Evolutionary conservation across 2,797 vertebrate species (phyloP).

Genomic region (Orestias chungarensis): DNA sequence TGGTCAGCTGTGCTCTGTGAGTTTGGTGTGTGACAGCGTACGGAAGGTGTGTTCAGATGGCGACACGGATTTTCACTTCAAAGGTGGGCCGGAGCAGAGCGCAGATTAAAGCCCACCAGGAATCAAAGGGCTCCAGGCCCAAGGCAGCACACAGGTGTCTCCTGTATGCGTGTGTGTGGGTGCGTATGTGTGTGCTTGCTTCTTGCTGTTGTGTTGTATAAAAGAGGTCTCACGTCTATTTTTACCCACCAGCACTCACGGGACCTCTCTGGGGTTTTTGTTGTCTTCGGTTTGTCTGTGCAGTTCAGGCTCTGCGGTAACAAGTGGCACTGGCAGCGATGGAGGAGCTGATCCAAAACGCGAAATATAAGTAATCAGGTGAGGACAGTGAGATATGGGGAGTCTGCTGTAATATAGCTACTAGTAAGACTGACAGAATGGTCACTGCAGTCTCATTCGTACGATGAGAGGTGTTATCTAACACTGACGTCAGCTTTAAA

Average conservation of each 20-base stretch:
- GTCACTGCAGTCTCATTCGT: neutral
- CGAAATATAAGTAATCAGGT: neutral
- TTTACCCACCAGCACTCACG: conserved; percentile 39
- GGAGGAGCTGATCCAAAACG: neutral
- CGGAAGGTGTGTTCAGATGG: conserved; percentile 27
- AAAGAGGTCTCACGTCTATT: conserved; percentile 37
- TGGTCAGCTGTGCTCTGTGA: conserved; percentile 34
- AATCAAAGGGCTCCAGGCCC: conserved; percentile 80
- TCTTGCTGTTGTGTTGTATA: conserved; percentile 14
- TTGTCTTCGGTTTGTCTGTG: neutral
- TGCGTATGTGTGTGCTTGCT: conserved; percentile 9
- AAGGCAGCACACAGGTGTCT: conserved; percentile 71
- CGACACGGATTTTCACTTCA: conserved; percentile 80
- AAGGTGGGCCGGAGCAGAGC: conserved; percentile 67
- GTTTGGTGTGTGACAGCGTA: conserved; percentile 1
- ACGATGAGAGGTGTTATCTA: neutral
- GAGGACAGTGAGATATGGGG: neutral
- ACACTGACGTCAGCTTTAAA: conserved; percentile 7
- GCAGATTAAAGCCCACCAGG: conserved; percentile 82
- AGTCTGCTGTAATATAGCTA: neutral
- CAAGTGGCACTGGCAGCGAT: conserved; percentile 15
- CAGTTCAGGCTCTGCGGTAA: neutral
- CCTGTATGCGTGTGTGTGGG: conserved; percentile 23
- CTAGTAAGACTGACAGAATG: too few relatives aligned
- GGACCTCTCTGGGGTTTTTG: conserved; percentile 23